Percentiles rank a stretch among this genome's conserved stretches.
Evolutionary conservation across 64 coral and sea anemone genomes (phyloP).

Genomic region (Astreopora myriophthalma): DNA sequence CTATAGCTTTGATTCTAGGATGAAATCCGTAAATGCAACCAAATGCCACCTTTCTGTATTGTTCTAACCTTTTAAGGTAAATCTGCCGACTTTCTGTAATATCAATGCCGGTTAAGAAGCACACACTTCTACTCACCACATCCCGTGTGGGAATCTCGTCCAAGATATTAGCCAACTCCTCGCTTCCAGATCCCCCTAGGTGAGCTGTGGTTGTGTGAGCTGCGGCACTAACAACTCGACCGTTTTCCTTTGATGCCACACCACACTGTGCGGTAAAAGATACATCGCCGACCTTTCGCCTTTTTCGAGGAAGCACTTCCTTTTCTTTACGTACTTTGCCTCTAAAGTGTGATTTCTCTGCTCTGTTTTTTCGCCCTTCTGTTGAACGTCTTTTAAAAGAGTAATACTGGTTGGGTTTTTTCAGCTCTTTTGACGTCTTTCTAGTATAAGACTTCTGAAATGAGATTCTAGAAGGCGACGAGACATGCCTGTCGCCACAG

Average conservation of each 20-base stretch:
- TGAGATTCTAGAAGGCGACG: not conserved
- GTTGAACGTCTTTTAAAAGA: conserved; percentile 3
- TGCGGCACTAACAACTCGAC: not conserved
- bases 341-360: not conserved
- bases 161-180: not conserved
- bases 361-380: conserved; percentile 32
- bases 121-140: conserved; percentile 29
- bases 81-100: not conserved
- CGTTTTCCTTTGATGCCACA: not conserved
- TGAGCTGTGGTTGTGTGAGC: conserved; percentile 31
- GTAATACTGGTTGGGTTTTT: conserved; percentile 60
- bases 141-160: conserved; percentile 56
- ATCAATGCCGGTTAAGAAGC: not conserved
- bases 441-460: not conserved
- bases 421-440: conserved; percentile 73
- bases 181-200: conserved; percentile 10
- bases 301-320: conserved; percentile 13
- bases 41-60: not conserved
- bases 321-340: not conserved
- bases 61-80: not conserved
- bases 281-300: not conserved
- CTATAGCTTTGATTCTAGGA: not conserved
- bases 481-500: not conserved
- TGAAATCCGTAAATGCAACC: not conserved
- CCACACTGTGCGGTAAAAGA: not conserved